Evolutionary conservation across 2,113 vertebrate species (phyloP), one percentile per base, ranked within the genome.

Genomic region (Rhegmatorhina hoffmannsi): DNA sequence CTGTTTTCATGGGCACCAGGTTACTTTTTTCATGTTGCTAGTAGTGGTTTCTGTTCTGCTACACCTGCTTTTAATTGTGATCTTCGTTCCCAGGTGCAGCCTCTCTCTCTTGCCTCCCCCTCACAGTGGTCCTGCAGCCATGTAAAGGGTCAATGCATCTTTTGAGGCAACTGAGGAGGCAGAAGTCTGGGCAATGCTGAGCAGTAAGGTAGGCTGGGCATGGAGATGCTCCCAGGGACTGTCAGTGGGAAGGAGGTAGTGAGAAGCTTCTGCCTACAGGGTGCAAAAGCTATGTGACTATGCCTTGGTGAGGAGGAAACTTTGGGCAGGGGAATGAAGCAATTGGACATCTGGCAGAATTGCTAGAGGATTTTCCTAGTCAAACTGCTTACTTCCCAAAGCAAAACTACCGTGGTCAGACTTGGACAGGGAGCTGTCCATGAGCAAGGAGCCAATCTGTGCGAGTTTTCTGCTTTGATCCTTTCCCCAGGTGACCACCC

Each of bases 381-480:
- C 43, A 46, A 46, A 33, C 11, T 16, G 21, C 31, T 77, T 60
- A 10, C 70, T 87, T 50, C 53, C 46, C 15, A 14, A 43, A 53
- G 28, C 31, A 38, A 55, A 82, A 34, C 20, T 19, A 29, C 20
- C 0, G 0, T 55, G 20, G 34, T 90, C 33, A 43, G 36, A 29
- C 11, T 69, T 26, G 19, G 21, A 28, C 20, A 31, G n/a, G 38
- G 47, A 74, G 46, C 28, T 55, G 55, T 33, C 44, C 7, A 2
- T 11, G 29, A 1, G 1, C 2, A 19, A n/a, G 20, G 8, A 47
- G 23, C 26, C 1, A 0, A 6, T 18, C 33, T n/a, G 17, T 33
- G 18, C 0, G 13, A 88, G n/a, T 13, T 69, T 56, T 60, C 33
- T 80, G 72, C 63, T 73, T 77, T 63, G 63, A 38, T 80, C 17